These are phyloP conservation scores for Centropristis striata DNA, from an alignment of 2,113 vertebrate species.

Conservation along the genomic window DNA sequence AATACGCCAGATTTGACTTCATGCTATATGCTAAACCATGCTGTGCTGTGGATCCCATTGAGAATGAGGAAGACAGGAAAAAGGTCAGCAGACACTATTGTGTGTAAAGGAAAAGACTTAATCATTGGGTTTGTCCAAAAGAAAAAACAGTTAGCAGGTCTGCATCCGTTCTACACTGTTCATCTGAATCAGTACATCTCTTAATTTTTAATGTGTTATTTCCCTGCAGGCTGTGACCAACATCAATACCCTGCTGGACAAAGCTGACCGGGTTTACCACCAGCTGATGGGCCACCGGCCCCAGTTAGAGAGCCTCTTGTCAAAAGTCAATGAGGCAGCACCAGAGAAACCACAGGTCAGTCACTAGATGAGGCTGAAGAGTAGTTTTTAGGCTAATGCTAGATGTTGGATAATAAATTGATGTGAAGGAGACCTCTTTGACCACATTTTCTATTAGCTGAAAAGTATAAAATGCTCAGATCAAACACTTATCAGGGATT, in stretches of 20 bases:
- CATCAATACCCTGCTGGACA: constrained; percentile 97
- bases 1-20: constrained; percentile 99
- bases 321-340: constrained; percentile 97
- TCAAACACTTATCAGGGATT: not conserved
- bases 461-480: not conserved
- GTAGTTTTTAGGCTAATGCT: not conserved
- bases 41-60: constrained; percentile 98
- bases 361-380: not conserved
- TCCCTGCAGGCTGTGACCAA: constrained; percentile 94
- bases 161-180: too few relatives aligned
- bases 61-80: constrained; percentile 98
- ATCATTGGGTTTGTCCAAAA: not conserved
- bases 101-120: not conserved
- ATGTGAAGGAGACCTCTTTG: not conserved
- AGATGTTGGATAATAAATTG: not conserved
- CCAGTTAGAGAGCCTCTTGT: constrained; percentile 95
- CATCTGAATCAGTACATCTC: too few relatives aligned
- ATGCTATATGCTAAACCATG: constrained; percentile 98
- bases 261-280: constrained; percentile 98
- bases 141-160: not conserved
- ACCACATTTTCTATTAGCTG: not conserved
- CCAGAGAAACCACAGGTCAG: constrained; percentile 97
- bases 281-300: constrained; percentile 98
- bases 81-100: constrained; percentile 84
- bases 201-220: not conserved